Base-by-base conservation (phyloP, 2,888 invertebrate species). In the Ochropleura plecta region DNA sequence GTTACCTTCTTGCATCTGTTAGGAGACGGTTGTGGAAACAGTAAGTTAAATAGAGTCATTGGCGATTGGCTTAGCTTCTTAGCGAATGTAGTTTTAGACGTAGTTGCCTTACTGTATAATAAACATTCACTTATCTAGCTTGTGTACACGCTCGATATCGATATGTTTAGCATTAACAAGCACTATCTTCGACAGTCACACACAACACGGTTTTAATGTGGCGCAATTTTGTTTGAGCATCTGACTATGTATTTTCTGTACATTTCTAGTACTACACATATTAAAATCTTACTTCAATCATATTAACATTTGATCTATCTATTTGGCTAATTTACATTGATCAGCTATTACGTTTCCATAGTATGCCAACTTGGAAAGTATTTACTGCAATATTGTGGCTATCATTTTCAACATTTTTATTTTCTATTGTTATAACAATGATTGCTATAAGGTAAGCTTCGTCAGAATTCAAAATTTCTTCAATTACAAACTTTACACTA, bases 11-110 rank as follows among this genome's bases (percentile, higher is more conserved):
- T 94, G 96, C 96, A 96, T 96, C 96, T 95, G 95, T 95, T 96
- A 96, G 96, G 96, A 96, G 96, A 96, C 95, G 96, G 89, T 96
- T 96, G 93, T 96, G 96, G 96, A 96, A 96, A 96, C 96, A 96
- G 96, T 96, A 96, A 96, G 96, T 96, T 92, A 93, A 94, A 88
- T 93, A 93, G 94, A 91, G 87, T 93, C 94, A 93, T 94, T 95
- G 93, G 94, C 94, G 94, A 93, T 91, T 94, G 93, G 96, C 95
- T 96, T 95, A 90, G 96, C 96, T 96, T 95, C 88, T 89, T 94
- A 93, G 93, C 88, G 49, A 82, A 67, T 75, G 89, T 88, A 88
- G 88, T 81, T 40, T 62, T 88, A 88, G 93, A 78, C 77, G 89
- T 94, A 93, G 93, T 89, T 89, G 90, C 89, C 88, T 92, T 87